A percentile compares a stretch with the other conserved stretches of the same genome.
phyloP scores from a whole-genome alignment of 1,140 invertebrate genomes.

The Luehdorfia chinensis region DNA sequence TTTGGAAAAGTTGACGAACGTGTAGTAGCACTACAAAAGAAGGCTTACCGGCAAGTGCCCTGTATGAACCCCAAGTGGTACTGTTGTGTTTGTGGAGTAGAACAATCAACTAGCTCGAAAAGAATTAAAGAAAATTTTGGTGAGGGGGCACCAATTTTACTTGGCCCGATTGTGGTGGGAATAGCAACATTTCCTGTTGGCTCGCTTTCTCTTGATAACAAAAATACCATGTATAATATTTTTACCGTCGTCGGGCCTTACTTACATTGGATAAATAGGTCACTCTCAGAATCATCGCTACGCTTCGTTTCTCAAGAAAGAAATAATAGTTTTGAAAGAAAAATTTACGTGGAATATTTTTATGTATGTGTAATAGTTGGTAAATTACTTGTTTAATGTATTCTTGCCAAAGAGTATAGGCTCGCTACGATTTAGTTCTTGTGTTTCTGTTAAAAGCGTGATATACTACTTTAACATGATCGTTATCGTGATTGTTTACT shows the following conservation, averaged over 20 bases:
- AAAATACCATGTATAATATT: constrained; percentile 36
- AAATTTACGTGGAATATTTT: not conserved
- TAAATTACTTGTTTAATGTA: constrained; percentile 2
- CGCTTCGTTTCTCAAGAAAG: constrained; percentile 1
- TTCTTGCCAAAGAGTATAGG: too few species aligned
- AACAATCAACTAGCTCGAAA: constrained; percentile 24
- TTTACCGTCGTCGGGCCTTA: constrained; percentile 51
- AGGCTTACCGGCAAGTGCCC: constrained; percentile 36
- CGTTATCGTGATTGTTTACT: constrained; percentile 8
- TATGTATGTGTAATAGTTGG: constrained; percentile 2
- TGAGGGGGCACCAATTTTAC: constrained; percentile 45
- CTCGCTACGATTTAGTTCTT: not conserved
- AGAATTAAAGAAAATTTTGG: constrained; percentile 40
- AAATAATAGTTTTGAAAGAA: constrained; percentile 22
- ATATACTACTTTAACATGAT: not conserved
- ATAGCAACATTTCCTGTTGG: constrained; percentile 34
- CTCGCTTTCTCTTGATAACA: constrained; percentile 24
- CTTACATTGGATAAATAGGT: constrained; percentile 41
- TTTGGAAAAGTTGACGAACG: constrained; percentile 31
- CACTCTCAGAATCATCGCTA: constrained; percentile 7
- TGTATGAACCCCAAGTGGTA: constrained; percentile 55
- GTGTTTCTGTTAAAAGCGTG: not conserved
- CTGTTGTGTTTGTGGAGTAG: constrained; percentile 53
- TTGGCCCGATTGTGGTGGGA: constrained; percentile 35
- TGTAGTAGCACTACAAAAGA: constrained; percentile 36